Base-by-base conservation (phyloP, 2,888 invertebrate species). In the Lasiommata megera region DNA sequence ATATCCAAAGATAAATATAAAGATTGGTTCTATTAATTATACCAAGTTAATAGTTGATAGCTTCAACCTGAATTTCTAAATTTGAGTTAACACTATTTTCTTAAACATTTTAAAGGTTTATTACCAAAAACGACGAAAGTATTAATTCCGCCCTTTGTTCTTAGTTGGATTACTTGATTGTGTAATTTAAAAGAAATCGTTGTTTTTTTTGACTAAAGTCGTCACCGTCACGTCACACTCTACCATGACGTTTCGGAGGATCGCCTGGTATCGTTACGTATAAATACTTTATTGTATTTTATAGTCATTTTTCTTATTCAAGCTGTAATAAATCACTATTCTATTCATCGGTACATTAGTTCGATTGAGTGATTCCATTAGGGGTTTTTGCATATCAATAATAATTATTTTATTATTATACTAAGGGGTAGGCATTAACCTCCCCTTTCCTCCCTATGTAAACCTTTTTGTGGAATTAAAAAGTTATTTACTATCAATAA, bases 301-400 rank as follows among this genome's bases (percentile, higher is more conserved):
- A 77, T 79, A 85, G 77, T 84, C 83, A 88, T 89, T 88, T 88
- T 89, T 89, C 88, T 88, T 88, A 80, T 80, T 80, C 78, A 75
- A 75, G 69, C 72, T 72, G 78, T 77, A 80, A 89, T 89, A 88
- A 88, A 89, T 89, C 88, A 88, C 78, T 54, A 74, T 70, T 74
- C 74, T 79, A 82, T 82, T 79, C 81, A 76, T 76, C 79, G 83
- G 70, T 79, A 81, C 88, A 88, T 88, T 89, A 89, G 82, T 84
- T 76, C 81, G 86, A 88, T 88, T 85, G 86, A 88, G 78, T 78
- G 87, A 84, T 86, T 83, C 88, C 87, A 88, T 88, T 87, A 88
- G 51, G 72, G 67, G 71, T 79, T 88, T 87, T 88, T 88, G 87
- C 88, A 88, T 88, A 83, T 80, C 78, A 75, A 81, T 82, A 75